Base-by-base conservation (phyloP, 1,140 invertebrate genomes). In the Carposina sasakii region DNA sequence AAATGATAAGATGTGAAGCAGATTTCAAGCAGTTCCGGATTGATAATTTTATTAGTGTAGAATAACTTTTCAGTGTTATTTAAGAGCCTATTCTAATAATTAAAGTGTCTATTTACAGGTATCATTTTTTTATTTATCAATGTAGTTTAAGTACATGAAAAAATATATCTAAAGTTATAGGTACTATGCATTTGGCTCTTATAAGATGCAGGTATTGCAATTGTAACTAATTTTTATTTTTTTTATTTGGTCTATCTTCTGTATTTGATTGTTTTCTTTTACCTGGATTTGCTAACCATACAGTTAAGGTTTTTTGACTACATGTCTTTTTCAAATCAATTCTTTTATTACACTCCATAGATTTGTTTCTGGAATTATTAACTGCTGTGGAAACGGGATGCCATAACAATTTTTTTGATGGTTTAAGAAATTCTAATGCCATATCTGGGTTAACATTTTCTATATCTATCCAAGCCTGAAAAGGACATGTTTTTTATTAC, bases 331-430 rank as follows among this genome's bases (percentile, higher is more conserved):
- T 72, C 65, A 63, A 61, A 23, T 54, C 20, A 39, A 58, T 51
- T 23, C 87, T 88, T 59, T 89, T 89, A 51, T 90, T 90, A 57
- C 92, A 93, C 46, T 91, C 84, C n/a, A 81, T 63, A 47, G 88
- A 87, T 76, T 94, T 92, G 69, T 93, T 89, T 30, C 88, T 76
- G 0, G 91, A 90, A 69, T 91, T 93, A 67, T 94, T 94, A 0
- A 95, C 93, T 40, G 81, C 48, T 40, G 85, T 89, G 1, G 91
- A 90, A 4, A 95, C 93, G 24, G 88, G 87, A 71, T 95, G 89
- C 89, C 89, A 92, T 15, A 71, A 61, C 16, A 95, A 61, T 12
- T 85, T 63, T 36, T 65, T 76, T 2, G 85, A 65, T 20, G 89
- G 88, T 56, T 82, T 85, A 13, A 91, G 58, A 21, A 85, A 68